Evolutionary conservation across 2,797 vertebrate species (phyloP).

Genomic region (Gobionotothen gibberifrons): DNA sequence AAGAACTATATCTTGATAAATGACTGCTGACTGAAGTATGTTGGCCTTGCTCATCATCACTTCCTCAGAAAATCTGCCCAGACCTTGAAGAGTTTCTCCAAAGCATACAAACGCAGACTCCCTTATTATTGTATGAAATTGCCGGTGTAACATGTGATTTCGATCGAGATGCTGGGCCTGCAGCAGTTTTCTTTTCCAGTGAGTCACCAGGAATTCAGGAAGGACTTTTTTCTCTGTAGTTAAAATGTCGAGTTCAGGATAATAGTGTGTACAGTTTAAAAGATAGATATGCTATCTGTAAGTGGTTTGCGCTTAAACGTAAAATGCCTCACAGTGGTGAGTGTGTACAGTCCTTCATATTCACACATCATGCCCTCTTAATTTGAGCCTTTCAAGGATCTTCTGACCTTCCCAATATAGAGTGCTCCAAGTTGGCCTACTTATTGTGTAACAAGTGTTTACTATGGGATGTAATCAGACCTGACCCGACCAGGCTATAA

Average conservation of each 20-base stretch:
- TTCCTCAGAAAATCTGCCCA: constrained; percentile 2
- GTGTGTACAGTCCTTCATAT: constrained; percentile 37
- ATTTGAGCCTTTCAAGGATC: constrained; percentile 40
- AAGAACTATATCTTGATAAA: not conserved
- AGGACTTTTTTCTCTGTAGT: not conserved
- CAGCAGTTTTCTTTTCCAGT: not conserved
- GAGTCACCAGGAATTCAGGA: constrained; percentile 23
- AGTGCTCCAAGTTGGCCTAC: constrained; percentile 16
- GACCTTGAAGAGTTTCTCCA: not conserved
- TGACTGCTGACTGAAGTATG: constrained; percentile 12
- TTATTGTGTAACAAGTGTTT: constrained; percentile 64
- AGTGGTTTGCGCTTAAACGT: constrained; percentile 5
- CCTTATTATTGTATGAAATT: constrained; percentile 2
- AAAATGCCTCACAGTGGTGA: constrained; percentile 22
- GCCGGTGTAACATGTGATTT: constrained; percentile 2
- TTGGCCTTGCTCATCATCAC: not conserved
- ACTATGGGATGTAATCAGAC: constrained; percentile 61
- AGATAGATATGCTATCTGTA: constrained; percentile 15
- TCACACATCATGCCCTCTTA: constrained; percentile 51
- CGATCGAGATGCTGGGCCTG: not conserved
- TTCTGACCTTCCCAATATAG: constrained; percentile 56
- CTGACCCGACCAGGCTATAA: constrained; percentile 2
- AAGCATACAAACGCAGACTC: not conserved
- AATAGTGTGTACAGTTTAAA: constrained; percentile 10
- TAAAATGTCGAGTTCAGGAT: not conserved